A percentile compares a stretch with the other conserved stretches of the same genome.
Conservation (phyloP, 2,113 vertebrate genomes). For the Todiramphus chloris region DNA sequence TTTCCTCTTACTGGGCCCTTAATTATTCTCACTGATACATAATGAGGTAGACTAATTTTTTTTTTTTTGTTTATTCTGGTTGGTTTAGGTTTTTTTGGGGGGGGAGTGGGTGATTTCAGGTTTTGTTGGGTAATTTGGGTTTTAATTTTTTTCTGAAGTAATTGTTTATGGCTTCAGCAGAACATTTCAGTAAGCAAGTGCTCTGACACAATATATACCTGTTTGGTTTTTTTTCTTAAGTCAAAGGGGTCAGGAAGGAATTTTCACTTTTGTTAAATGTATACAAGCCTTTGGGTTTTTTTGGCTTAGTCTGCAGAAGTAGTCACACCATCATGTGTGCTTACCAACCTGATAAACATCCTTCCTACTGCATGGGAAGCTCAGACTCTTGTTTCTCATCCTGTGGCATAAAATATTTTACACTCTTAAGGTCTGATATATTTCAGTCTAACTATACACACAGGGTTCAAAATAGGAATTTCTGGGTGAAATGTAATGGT, state of each 20-base stretch:
- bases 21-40: background rate
- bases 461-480: background rate
- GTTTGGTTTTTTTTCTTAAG: background rate
- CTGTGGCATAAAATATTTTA: background rate
- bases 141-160: background rate
- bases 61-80: background rate
- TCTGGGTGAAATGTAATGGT: constrained; percentile 42
- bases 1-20: background rate
- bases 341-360: background rate
- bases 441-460: constrained; percentile 15
- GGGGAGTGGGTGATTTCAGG: background rate
- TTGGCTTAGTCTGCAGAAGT: background rate
- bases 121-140: background rate
- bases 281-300: background rate
- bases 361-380: background rate
- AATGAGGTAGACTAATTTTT: background rate
- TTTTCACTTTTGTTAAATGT: background rate
- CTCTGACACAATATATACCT: background rate
- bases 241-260: background rate
- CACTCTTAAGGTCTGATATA: background rate
- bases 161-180: background rate
- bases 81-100: background rate
- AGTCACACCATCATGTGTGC: background rate
- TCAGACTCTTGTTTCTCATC: background rate
- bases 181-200: background rate